Evolutionary conservation across 2,797 vertebrate species (phyloP).

Genomic region (Halcyon leucocephala): DNA sequence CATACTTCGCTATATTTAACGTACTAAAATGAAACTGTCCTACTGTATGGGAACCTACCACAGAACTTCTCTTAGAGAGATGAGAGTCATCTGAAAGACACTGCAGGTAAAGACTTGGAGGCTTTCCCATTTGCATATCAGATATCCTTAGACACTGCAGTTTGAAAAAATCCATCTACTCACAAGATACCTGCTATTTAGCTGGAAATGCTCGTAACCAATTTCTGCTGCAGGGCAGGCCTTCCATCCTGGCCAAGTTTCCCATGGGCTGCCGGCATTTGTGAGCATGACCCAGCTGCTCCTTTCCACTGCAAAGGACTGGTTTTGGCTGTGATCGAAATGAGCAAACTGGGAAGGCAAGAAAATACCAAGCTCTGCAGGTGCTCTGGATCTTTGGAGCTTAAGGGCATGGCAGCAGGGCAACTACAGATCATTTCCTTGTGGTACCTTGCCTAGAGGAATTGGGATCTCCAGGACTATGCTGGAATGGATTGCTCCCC

Average conservation of each 20-base stretch:
- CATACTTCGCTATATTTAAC: neutral
- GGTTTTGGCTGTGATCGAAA: neutral
- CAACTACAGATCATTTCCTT: neutral
- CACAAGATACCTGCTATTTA: accelerated
- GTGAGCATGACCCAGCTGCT: neutral
- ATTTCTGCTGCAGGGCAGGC: neutral
- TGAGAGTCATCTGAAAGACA: neutral
- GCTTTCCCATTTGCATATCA: neutral
- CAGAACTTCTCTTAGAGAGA: neutral
- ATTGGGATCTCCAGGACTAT: neutral
- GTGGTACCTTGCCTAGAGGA: neutral
- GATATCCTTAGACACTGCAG: neutral
- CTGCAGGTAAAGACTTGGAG: neutral
- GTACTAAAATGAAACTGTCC: neutral
- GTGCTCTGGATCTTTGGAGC: neutral
- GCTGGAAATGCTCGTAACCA: neutral
- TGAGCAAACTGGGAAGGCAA: neutral
- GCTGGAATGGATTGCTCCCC: neutral
- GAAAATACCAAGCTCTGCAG: neutral
- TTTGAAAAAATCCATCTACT: neutral
- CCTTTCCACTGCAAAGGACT: neutral
- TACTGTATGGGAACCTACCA: neutral
- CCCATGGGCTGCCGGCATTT: neutral
- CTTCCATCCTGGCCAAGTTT: neutral
- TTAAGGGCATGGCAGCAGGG: neutral